A percentile compares a stretch with the other conserved stretches of the same genome.
Conservation (phyloP, 2,797 vertebrate species). For the Bryconaethiops microstoma region DNA sequence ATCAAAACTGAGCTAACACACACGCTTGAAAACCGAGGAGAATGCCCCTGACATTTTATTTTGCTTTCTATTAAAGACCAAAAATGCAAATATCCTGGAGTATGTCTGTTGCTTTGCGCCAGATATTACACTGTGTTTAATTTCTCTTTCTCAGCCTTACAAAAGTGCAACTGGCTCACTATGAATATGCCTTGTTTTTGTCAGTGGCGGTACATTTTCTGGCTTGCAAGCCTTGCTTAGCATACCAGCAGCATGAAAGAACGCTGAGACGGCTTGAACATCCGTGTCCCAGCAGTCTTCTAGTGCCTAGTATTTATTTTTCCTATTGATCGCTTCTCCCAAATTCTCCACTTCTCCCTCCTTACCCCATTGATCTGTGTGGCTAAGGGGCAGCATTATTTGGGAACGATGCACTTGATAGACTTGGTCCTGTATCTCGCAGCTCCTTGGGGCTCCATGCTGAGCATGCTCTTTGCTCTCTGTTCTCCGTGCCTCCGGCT, state of each 20-base stretch:
- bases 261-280: slow-evolving; percentile 13
- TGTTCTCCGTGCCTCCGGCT: slow-evolving; percentile 14
- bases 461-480: slow-evolving; percentile 20
- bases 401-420: slow-evolving; percentile 35
- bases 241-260: slow-evolving; percentile 11
- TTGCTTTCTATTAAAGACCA: slow-evolving; percentile 46
- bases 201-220: neutral
- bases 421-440: slow-evolving; percentile 22
- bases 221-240: neutral
- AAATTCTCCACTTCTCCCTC: slow-evolving; percentile 49
- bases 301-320: slow-evolving; percentile 68
- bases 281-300: slow-evolving; percentile 36
- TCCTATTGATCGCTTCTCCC: slow-evolving; percentile 62
- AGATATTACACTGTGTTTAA: slow-evolving; percentile 34
- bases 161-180: neutral
- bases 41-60: slow-evolving; percentile 58
- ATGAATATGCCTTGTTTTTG: neutral
- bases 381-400: slow-evolving; percentile 37
- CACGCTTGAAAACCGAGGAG: slow-evolving; percentile 42
- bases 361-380: slow-evolving; percentile 49
- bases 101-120: slow-evolving; percentile 17
- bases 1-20: slow-evolving; percentile 57
- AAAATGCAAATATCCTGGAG: slow-evolving; percentile 26
- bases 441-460: slow-evolving; percentile 27
- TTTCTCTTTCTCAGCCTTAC: neutral